These are phyloP conservation scores for Chelonia mydas DNA, from an alignment of 2,797 vertebrate species.

Conservation along the genomic window DNA sequence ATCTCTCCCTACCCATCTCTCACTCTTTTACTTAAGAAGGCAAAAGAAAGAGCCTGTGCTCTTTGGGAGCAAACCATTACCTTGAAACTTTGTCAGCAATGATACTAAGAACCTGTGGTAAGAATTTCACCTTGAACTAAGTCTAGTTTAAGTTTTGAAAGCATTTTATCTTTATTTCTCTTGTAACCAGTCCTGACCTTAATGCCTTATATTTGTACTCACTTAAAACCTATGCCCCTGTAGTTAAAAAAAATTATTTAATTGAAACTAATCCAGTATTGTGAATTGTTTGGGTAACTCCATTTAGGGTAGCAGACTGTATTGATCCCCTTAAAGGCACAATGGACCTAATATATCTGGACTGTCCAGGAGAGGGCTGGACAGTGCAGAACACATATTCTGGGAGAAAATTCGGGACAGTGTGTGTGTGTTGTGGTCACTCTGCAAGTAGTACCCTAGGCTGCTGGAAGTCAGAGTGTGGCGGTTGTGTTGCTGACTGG, in stretches of 20 bases:
- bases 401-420: not conserved
- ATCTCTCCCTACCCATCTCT: not conserved
- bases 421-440: not conserved
- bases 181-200: not conserved
- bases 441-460: not conserved
- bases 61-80: not conserved
- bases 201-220: not conserved
- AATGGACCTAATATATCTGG: not conserved
- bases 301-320: not conserved
- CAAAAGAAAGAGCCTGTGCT: not conserved
- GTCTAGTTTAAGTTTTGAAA: not conserved
- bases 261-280: not conserved
- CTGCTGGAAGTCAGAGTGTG: not conserved
- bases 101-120: not conserved
- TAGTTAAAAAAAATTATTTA: not conserved
- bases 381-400: not conserved
- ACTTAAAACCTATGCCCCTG: not conserved
- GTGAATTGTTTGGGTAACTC: not conserved
- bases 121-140: not conserved
- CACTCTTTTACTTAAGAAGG: not conserved
- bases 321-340: not conserved
- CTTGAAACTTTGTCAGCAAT: not conserved
- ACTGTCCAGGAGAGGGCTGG: not conserved
- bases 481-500: not conserved
- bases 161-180: not conserved